Evolutionary conservation across 2,797 vertebrate species (phyloP), one percentile per base, ranked within the genome.

Genomic region (Coreius guichenoti): DNA sequence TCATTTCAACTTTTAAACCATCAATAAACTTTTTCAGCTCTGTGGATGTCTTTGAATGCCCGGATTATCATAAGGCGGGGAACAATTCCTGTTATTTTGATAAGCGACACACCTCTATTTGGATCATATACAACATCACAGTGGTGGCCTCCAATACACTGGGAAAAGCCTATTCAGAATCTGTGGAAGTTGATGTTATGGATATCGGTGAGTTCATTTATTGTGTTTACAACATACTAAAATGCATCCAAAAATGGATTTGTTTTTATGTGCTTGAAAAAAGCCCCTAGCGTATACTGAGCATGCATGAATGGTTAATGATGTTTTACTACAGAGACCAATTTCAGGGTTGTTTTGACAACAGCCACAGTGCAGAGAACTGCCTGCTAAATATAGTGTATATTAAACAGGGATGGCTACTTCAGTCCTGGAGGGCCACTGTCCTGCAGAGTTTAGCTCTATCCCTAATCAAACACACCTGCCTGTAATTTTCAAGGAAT

Each of bases 61-160:
- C 96, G 0, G 97, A 99, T 91, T 99, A 99, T 91, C 63, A 3
- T 86, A 95, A 95, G 0, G 93, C 94, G 4, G 97, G 97, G 19
- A 94, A 91, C 31, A 96, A 97, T 93, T 96, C 97, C 82, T 99
- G 98, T 79, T 97, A 95, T 93, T 99, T 99, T 87, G 90, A 94
- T 91, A 96, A 95, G 93, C 91, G 87, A 8, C 90, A 96, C 88
- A 97, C 96, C 5, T 95, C 93, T 76, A 92, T 97, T 69, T 97
- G 96, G 97, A 94, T 94, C 11, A 90, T 93, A 13, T 99, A 98
- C 68, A 87, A 91, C 91, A 93, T 99, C 89, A 95, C 89, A 2
- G 93, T 99, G 81, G 94, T 92, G 43, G 97, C 97, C 83, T 95
- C 90, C 3, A 99, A 98, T 76, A 87, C 91, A 23, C 89, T 96